Conservation (phyloP, 2,113 vertebrate genomes). For the Tupaia tana region DNA sequence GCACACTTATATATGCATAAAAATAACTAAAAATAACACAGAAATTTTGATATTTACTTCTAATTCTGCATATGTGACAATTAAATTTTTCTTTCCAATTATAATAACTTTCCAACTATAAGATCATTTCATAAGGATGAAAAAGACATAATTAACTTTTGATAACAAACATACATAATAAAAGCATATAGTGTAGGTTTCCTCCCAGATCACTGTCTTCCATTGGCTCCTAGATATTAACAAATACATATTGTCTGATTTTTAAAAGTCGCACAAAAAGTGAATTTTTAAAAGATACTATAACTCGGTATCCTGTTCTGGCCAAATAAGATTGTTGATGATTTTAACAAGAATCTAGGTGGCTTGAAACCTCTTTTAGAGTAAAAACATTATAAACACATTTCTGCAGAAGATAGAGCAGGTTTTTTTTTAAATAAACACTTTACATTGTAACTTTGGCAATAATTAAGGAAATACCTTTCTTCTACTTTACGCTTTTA, state of each 20-base stretch:
- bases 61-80: neutral
- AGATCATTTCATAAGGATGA: neutral
- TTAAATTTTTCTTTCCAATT: neutral
- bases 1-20: neutral
- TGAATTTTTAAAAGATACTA: neutral
- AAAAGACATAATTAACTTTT: neutral
- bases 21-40: neutral
- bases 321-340: neutral
- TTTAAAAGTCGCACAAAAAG: neutral
- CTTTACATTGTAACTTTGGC: neutral
- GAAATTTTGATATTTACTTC: neutral
- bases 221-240: neutral
- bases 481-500: neutral
- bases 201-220: neutral
- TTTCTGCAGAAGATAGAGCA: neutral
- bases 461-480: neutral
- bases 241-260: neutral
- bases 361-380: neutral
- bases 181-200: neutral
- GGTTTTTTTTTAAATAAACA: neutral
- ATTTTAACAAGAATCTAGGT: neutral
- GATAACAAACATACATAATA: neutral
- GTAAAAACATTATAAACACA: neutral
- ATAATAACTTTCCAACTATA: neutral
- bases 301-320: neutral